Conservation (phyloP, 2,113 vertebrate genomes). For the Trichechus manatus region DNA sequence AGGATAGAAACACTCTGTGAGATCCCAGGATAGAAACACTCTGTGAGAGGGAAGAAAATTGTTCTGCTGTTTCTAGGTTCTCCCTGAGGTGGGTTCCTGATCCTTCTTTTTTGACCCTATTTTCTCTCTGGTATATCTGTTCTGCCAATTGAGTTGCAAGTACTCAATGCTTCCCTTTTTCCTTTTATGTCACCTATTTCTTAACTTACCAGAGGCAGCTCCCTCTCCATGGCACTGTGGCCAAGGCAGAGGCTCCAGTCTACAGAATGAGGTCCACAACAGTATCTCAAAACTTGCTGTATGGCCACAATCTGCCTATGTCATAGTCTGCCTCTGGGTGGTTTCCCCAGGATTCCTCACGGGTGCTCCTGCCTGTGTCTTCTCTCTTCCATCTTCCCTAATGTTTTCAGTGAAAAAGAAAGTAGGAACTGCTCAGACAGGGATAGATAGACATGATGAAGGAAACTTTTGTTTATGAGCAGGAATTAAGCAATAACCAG, state of each 20-base stretch:
- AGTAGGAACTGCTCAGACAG: neutral
- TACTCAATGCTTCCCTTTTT: neutral
- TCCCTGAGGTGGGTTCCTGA: neutral
- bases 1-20: neutral
- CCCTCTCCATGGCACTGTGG: neutral
- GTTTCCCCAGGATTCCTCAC: neutral
- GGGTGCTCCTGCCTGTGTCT: neutral
- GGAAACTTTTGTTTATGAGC: neutral
- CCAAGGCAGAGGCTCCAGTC: too few relatives aligned
- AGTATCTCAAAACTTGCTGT: neutral
- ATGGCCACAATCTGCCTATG: fast-evolving
- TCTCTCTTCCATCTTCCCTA: neutral
- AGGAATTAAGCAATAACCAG: neutral
- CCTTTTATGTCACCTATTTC: neutral
- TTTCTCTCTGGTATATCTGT: neutral
- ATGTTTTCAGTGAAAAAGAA: neutral
- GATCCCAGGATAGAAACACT: neutral
- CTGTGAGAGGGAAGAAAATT: neutral
- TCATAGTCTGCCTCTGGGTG: fast-evolving
- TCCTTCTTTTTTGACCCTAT: neutral
- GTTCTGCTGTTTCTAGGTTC: neutral
- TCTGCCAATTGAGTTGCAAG: neutral
- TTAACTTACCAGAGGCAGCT: neutral
- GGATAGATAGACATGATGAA: neutral
- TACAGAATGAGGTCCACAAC: neutral